Percentiles rank a stretch among this genome's conserved stretches.
These are phyloP conservation scores for Ptilonorhynchus violaceus DNA, from an alignment of 2,113 vertebrate genomes.

Conservation along the genomic window DNA sequence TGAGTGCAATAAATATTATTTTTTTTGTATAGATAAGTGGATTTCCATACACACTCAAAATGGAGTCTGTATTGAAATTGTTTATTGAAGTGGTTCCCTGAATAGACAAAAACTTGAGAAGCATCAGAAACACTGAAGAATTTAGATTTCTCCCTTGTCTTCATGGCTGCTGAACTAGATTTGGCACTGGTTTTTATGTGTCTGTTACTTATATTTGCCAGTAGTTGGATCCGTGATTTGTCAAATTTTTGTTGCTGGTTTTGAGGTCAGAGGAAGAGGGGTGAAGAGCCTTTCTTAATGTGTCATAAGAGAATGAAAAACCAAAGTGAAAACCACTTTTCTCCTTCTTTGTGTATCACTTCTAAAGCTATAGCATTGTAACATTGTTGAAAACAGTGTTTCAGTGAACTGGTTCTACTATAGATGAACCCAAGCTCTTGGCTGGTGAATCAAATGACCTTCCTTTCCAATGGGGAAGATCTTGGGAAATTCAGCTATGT, in stretches of 20 bases:
- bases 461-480: background rate
- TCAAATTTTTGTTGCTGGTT: background rate
- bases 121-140: background rate
- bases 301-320: background rate
- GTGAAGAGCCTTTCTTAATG: background rate
- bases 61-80: background rate
- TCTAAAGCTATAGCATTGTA: background rate
- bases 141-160: background rate
- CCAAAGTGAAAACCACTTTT: background rate
- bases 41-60: background rate
- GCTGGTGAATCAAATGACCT: background rate
- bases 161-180: background rate
- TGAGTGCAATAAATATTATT: background rate
- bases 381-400: background rate
- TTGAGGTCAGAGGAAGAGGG: accelerated
- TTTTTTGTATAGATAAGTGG: background rate
- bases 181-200: background rate
- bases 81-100: background rate
- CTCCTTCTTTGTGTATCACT: background rate
- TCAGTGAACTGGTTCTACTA: background rate
- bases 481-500: background rate
- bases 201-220: background rate
- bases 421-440: background rate
- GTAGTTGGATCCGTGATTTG: background rate
- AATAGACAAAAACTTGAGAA: background rate